Conservation (phyloP, 2,888 invertebrate species). For the Cordilura impudica region DNA sequence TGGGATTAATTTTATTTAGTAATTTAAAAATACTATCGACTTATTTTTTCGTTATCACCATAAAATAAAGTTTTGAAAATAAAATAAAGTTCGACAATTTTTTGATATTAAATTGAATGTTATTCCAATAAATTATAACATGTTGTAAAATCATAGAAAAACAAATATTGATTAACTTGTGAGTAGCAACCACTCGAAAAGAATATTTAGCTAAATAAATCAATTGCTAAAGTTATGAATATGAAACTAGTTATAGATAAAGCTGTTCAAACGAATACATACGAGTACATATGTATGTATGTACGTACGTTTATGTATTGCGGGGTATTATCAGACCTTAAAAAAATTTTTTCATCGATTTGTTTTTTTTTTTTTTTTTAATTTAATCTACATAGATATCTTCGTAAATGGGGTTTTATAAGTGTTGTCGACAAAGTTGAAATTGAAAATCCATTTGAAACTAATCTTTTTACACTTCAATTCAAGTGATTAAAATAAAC, state of each 20-base stretch:
- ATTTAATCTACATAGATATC: too few relatives aligned
- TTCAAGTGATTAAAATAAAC: neutral
- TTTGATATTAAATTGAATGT: neutral
- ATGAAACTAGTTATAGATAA: too few relatives aligned
- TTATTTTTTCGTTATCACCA: neutral
- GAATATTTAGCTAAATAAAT: neutral
- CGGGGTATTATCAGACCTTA: too few relatives aligned
- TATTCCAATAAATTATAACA: neutral
- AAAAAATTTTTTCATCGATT: too few relatives aligned
- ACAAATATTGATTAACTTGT: neutral
- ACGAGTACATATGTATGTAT: too few relatives aligned
- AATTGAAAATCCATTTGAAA: neutral
- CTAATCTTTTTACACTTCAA: neutral
- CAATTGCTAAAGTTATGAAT: neutral
- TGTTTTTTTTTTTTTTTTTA: too few relatives aligned
- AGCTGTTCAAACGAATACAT: too few relatives aligned
- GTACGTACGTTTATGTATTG: too few relatives aligned
- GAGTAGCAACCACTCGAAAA: neutral
- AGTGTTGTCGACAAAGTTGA: neutral
- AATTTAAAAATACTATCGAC: neutral
- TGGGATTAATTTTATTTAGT: neutral
- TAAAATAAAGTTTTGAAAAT: neutral
- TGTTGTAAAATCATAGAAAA: neutral
- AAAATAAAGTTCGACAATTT: too few relatives aligned
- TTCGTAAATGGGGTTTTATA: too few relatives aligned